phyloP scores from a whole-genome alignment of 2,888 invertebrate genomes.

The Melanotus villosus region DNA sequence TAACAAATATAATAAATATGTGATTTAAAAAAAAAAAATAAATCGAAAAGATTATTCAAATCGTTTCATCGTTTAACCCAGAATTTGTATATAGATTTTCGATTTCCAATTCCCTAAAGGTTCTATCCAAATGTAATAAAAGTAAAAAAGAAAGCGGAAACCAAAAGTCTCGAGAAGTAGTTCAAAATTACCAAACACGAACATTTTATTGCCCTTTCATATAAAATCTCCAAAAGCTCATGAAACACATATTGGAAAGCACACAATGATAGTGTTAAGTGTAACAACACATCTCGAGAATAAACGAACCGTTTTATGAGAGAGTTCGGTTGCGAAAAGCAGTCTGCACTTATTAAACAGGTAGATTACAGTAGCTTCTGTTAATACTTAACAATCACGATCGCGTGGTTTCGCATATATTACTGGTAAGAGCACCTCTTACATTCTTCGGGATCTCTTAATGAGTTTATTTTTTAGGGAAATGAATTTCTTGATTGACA shows the following conservation, averaged over 20 bases:
- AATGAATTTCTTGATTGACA: constrained; percentile 17
- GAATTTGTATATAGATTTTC: no score
- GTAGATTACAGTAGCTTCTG: constrained; percentile 32
- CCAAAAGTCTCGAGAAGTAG: no score
- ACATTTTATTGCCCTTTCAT: not conserved
- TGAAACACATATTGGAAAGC: constrained; percentile 16
- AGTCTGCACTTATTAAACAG: constrained; percentile 31
- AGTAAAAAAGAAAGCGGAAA: no score
- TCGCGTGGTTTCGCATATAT: constrained; percentile 45
- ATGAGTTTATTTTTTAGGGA: constrained; percentile 27
- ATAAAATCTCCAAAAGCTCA: not conserved
- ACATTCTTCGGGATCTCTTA: constrained; percentile 9
- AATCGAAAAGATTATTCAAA: no score
- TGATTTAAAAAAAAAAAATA: no score
- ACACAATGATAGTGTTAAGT: constrained; percentile 11
- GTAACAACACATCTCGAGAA: constrained; percentile 22
- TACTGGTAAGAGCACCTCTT: constrained; percentile 6
- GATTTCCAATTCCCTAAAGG: no score
- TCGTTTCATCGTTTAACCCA: no score
- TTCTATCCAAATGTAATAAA: no score
- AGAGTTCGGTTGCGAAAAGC: constrained; percentile 20
- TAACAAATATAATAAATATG: no score
- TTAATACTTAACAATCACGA: constrained; percentile 40
- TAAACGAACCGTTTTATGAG: constrained; percentile 45
- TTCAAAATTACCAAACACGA: no score